Evolutionary conservation across 2,888 invertebrate genomes (phyloP), one percentile per base, ranked within the genome.

Genomic region (Bellardia bayeri): DNA sequence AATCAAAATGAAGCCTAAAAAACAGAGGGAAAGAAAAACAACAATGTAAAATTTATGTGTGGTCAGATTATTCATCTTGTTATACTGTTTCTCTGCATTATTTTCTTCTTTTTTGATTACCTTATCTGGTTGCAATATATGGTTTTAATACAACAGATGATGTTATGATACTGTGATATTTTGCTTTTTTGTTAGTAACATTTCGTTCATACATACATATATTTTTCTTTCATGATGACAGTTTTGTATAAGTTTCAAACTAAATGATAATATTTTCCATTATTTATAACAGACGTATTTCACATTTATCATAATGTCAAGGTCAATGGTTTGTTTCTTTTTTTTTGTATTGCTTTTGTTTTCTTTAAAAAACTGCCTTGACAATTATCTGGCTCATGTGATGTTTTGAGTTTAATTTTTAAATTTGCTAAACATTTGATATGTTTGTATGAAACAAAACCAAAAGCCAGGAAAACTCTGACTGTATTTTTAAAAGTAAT

Each of bases 21-120:
- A 51, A 30, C 23, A 13, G 16, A 66, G 45, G 13, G 40, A 63
- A 33, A 13, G 37, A 54, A 51, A 51, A n/a, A 64, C 56, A 64
- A 45, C 69, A 45, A 78, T 56, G 58, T 82, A 66, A 49, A 83
- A 83, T 78, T 78, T 83, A 72, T 75, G 54, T 83, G 83, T 66
- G 78, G 83, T 78, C 83, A 83, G 83, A 83, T 78, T 63, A 78
- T 83, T 64, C 56, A 78, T 78, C 56, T 71, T 83, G 76, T 49
- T 75, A 63, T 33, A 69, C 30, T 2, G 30, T 1, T 49, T 30
- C 49, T 49, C 33, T 75, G n/a, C n/a, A n/a, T 9, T 8, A 51
- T 37, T 54, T 54, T 45, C 11, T 37, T 63, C 23, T 23, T 4
- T 42, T 66, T 66, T n/a, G 16, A 54, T 54, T 16, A 13, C 7